Percentiles rank a stretch among this genome's conserved stretches.
Evolutionary conservation across 2,888 invertebrate species (phyloP).

Genomic region (Sarcophaga carnaria): DNA sequence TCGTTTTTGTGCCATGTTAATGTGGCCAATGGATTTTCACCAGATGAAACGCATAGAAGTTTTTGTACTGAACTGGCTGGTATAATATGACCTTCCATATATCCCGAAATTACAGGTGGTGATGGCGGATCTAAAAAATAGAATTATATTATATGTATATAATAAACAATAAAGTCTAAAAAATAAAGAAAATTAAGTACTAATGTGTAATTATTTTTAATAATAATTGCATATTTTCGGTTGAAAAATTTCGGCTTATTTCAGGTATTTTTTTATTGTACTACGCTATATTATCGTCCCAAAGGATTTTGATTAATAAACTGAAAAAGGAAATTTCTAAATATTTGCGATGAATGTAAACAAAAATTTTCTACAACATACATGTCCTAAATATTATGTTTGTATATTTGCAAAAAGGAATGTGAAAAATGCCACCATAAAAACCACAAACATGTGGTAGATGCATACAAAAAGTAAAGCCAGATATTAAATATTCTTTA

Average conservation of each 20-base stretch:
- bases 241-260: too few species aligned
- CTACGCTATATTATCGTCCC: too few species aligned
- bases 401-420: constrained; percentile 24
- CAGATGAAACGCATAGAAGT: constrained; percentile 94
- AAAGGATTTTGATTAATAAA: too few species aligned
- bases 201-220: too few species aligned
- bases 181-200: background rate
- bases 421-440: constrained; percentile 51
- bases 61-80: constrained; percentile 93
- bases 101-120: constrained; percentile 94
- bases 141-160: constrained; percentile 9
- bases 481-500: constrained; percentile 63
- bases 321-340: too few species aligned
- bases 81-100: constrained; percentile 90
- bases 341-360: too few species aligned
- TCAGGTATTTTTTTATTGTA: too few species aligned
- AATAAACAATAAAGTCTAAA: background rate
- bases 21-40: constrained; percentile 96
- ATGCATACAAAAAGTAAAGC: constrained; percentile 45
- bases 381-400: too few species aligned
- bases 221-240: too few species aligned
- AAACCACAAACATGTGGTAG: constrained; percentile 25
- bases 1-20: constrained; percentile 97
- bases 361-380: too few species aligned
- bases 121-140: constrained; percentile 93